phyloP scores from a whole-genome alignment of 2,797 vertebrate genomes.

The Orientallactaga sibirica region DNA sequence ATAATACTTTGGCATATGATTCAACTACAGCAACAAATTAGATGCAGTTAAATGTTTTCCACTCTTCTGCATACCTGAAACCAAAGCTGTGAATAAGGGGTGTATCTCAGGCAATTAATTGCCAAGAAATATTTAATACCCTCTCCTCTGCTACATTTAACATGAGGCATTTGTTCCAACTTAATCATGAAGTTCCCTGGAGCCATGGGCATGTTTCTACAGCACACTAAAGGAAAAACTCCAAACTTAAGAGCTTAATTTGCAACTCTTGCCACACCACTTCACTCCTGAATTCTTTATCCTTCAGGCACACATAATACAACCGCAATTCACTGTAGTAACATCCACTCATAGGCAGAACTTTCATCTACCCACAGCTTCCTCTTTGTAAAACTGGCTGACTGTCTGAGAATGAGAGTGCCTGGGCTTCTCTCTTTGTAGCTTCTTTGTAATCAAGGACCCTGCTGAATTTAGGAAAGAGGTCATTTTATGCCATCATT shows the following conservation, averaged over 20 bases:
- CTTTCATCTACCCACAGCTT: slow-evolving; percentile 74
- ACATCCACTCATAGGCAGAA: slow-evolving; percentile 64
- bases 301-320: slow-evolving; percentile 81
- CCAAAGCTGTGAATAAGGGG: slow-evolving; percentile 75
- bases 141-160: slow-evolving; percentile 83
- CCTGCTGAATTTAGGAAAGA: slow-evolving; percentile 43
- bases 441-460: slow-evolving; percentile 63
- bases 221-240: slow-evolving; percentile 82
- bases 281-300: slow-evolving; percentile 87
- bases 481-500: slow-evolving; percentile 54
- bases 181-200: slow-evolving; percentile 81
- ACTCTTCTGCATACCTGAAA: slow-evolving; percentile 76
- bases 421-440: slow-evolving; percentile 36
- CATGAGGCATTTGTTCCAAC: slow-evolving; percentile 76
- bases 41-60: slow-evolving; percentile 78
- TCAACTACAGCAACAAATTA: slow-evolving; percentile 71
- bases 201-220: slow-evolving; percentile 87
- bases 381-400: slow-evolving; percentile 41
- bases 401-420: slow-evolving; percentile 54
- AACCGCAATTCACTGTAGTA: slow-evolving; percentile 66
- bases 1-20: slow-evolving; percentile 52
- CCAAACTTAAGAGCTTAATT: slow-evolving; percentile 81
- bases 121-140: slow-evolving; percentile 82
- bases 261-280: slow-evolving; percentile 85
- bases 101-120: slow-evolving; percentile 81